Evolutionary conservation across 1,140 invertebrate genomes (phyloP).

Genomic region (Oedothorax gibbosus): DNA sequence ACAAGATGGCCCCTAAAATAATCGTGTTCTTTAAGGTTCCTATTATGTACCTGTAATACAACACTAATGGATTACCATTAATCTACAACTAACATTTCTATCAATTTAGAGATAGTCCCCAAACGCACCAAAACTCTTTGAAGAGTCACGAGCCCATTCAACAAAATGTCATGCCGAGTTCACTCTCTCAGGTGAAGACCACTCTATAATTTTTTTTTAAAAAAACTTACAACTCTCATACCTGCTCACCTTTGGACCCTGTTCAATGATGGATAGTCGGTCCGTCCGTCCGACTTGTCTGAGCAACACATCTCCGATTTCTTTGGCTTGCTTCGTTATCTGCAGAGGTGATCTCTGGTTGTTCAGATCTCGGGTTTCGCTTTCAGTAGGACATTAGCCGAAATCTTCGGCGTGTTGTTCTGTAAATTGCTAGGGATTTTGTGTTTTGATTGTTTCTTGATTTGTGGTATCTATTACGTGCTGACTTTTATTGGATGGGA

Average conservation of each 20-base stretch:
- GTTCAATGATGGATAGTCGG: constrained; percentile 21
- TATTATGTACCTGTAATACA: no score
- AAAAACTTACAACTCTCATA: neutral
- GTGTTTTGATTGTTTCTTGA: no score
- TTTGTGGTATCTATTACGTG: no score
- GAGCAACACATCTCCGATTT: constrained; percentile 17
- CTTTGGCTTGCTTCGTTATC: neutral
- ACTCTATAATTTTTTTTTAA: constrained; percentile 34
- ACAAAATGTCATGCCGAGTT: constrained; percentile 39
- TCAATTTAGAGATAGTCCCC: no score
- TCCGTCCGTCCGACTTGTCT: constrained; percentile 17
- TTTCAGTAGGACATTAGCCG: neutral
- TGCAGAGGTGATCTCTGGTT: neutral
- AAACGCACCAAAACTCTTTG: neutral
- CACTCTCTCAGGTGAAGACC: constrained; percentile 15
- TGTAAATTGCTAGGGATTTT: no score
- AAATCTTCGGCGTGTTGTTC: no score
- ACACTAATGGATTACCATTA: no score
- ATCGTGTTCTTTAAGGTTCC: no score
- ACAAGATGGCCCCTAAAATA: no score
- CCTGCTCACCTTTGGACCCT: neutral
- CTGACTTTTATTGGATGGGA: no score
- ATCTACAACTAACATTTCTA: no score
- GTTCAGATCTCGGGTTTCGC: neutral
- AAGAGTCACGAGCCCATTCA: constrained; percentile 34